Evolutionary conservation across 2,888 invertebrate species (phyloP), one percentile per base, ranked within the genome.

Genomic region (Chouioia cunea): DNA sequence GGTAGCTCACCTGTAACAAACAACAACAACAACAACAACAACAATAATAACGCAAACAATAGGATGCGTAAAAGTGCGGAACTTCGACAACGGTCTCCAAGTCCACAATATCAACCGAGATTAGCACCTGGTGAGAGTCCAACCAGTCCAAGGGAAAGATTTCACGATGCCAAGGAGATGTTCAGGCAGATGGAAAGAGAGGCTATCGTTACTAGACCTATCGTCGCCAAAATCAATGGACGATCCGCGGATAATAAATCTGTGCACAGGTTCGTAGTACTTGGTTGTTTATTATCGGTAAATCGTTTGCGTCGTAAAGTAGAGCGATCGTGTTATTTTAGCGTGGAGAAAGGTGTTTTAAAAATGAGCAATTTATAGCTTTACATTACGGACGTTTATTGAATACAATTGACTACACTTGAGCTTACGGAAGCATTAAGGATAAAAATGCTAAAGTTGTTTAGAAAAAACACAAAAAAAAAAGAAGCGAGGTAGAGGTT

Each of bases 111-210:
- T 76, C 83, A 84, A 71, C 80, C 82, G 1, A 78, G 83, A 63
- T 63, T 81, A 15, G 81, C 78, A 64, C 88, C 83, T 20, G 79
- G 69, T 79, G 88, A 77, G 79, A 87, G 79, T 84, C 56, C 74
- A 56, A 79, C 83, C 52, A 83, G 83, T 73, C 93, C 93, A 0
- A 90, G 92, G 77, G 94, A 94, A 79, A 89, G 94, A 70, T 94
- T 95, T 86, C 92, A 93, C 78, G 94, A 94, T 78, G 94, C 95
- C 56, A 94, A 94, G 85, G 93, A 95, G 80, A 94, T 94, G 86
- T 95, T 95, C 82, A 89, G 92, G 83, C 90, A 93, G 74, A 89
- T 95, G 85, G 95, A 95, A 82, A 88, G 92, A 73, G 92, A 93
- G 78, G 83, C 82, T 50, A 80, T 81, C 43, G 77, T 79, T 75